phyloP scores from a whole-genome alignment of 2,113 vertebrate species.

The Gymnogyps californianus region DNA sequence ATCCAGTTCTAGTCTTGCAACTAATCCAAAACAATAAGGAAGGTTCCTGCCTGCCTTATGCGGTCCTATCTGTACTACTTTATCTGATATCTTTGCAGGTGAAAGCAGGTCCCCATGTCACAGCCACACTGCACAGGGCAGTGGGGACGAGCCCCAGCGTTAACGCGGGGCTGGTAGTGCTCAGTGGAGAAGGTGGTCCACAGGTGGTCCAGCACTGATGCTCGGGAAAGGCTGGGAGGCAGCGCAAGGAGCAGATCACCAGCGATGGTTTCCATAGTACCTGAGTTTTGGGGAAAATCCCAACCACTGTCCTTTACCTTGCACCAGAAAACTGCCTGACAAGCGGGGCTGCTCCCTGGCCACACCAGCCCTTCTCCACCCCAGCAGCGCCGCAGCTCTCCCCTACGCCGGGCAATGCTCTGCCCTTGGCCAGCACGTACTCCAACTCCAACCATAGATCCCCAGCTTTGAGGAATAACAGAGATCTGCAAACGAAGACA shows the following conservation, averaged over 20 bases:
- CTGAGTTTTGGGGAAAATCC: neutral
- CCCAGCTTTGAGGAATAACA: neutral
- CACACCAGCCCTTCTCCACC: neutral
- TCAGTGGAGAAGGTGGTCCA: neutral
- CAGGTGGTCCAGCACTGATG: neutral
- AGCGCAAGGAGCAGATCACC: neutral
- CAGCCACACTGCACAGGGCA: neutral
- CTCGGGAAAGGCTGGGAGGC: neutral
- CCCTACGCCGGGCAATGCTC: fast-evolving
- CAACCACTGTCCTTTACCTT: neutral
- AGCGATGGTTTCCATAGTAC: fast-evolving
- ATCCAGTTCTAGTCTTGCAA: neutral
- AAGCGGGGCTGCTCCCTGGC: fast-evolving
- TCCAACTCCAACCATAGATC: neutral
- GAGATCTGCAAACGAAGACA: neutral
- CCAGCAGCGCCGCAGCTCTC: neutral
- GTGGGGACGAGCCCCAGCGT: fast-evolving
- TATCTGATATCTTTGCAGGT: neutral
- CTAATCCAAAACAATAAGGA: neutral
- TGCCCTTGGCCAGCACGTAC: neutral
- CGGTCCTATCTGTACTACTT: neutral
- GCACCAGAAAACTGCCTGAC: neutral
- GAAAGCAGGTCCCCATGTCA: neutral
- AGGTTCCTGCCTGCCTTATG: neutral
- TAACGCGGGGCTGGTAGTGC: neutral